A percentile compares a stretch with the other conserved stretches of the same genome.
Conservation (phyloP, 1,140 invertebrate species). For the Latrodectus geometricus region DNA sequence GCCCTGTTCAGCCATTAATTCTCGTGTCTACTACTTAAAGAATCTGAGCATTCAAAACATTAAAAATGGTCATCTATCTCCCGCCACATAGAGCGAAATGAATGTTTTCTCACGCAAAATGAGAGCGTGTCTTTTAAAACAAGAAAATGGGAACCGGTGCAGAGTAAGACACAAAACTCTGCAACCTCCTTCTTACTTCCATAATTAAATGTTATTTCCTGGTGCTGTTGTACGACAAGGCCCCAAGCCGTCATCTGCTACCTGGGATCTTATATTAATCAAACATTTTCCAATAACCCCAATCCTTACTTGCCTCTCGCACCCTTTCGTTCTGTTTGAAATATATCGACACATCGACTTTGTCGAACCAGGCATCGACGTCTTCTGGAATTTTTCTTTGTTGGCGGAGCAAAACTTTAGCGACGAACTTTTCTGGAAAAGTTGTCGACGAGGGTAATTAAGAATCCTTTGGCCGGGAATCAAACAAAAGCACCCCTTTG, state of each 20-base stretch:
- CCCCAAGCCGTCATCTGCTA: conserved; percentile 41
- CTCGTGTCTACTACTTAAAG: not conserved
- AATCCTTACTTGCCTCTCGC: not conserved
- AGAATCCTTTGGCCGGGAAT: conserved; percentile 6
- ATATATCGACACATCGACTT: conserved; percentile 23
- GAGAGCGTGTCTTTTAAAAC: not conserved
- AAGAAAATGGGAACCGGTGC: conserved; percentile 7
- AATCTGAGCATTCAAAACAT: not conserved
- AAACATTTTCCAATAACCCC: conserved; percentile 49
- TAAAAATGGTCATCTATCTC: not conserved
- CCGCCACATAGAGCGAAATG: not conserved
- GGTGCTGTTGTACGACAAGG: conserved; percentile 38
- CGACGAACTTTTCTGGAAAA: conserved; percentile 23
- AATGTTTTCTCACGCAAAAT: conserved; percentile 6
- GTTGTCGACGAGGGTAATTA: conserved; percentile 27
- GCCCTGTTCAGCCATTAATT: not conserved
- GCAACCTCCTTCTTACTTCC: not conserved
- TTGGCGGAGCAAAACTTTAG: not conserved
- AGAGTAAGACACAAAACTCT: conserved; percentile 18
- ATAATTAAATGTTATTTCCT: conserved; percentile 32
- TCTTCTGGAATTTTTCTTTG: conserved; percentile 3
- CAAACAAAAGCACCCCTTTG: conserved; percentile 13
- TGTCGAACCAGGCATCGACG: conserved; percentile 19
- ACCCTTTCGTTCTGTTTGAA: not conserved
- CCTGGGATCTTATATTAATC: conserved; percentile 45